Percentiles rank a stretch among this genome's conserved stretches.
These are phyloP conservation scores for Conistra vaccinii DNA, from an alignment of 2,888 invertebrate species.

Conservation along the genomic window DNA sequence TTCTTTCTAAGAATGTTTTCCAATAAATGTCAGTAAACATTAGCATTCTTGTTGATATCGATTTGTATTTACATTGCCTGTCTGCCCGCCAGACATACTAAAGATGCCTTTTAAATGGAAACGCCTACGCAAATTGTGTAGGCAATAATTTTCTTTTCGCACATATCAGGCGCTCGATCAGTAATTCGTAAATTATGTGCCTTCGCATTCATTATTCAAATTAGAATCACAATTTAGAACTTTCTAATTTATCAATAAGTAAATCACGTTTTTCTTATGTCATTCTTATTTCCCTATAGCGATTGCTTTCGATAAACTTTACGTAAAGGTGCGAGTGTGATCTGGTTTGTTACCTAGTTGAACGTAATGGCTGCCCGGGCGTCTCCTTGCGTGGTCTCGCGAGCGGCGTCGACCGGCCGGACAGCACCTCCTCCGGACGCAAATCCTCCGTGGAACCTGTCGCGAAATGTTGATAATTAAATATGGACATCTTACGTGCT, in stretches of 20 bases:
- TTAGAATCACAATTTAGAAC: slow-evolving; percentile 37
- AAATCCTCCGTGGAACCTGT: slow-evolving; percentile 88
- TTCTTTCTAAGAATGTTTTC: not conserved
- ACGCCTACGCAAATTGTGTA: slow-evolving; percentile 55
- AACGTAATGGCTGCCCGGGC: slow-evolving; percentile 91
- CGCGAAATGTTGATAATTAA: slow-evolving; percentile 44
- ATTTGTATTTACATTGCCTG: slow-evolving; percentile 28
- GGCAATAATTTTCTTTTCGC: slow-evolving; percentile 45
- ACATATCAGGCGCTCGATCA: slow-evolving; percentile 35
- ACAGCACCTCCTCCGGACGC: slow-evolving; percentile 87
- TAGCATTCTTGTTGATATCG: slow-evolving; percentile 21
- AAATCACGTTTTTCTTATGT: slow-evolving; percentile 46
- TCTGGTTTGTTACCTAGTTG: slow-evolving; percentile 89
- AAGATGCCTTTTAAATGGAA: slow-evolving; percentile 30
- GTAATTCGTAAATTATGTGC: slow-evolving; percentile 15
- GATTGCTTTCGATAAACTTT: slow-evolving; percentile 47
- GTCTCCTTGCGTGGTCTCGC: slow-evolving; percentile 93
- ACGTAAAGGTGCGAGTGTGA: slow-evolving; percentile 54
- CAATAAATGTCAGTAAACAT: slow-evolving; percentile 14
- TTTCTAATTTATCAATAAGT: slow-evolving; percentile 63
- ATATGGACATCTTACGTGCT: slow-evolving; percentile 48
- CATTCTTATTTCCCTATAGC: slow-evolving; percentile 47
- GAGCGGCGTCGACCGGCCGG: slow-evolving; percentile 93
- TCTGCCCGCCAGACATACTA: slow-evolving; percentile 12
- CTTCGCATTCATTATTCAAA: slow-evolving; percentile 14